Evolutionary conservation across 2,113 vertebrate genomes (phyloP).

Genomic region (Climacteris rufus): DNA sequence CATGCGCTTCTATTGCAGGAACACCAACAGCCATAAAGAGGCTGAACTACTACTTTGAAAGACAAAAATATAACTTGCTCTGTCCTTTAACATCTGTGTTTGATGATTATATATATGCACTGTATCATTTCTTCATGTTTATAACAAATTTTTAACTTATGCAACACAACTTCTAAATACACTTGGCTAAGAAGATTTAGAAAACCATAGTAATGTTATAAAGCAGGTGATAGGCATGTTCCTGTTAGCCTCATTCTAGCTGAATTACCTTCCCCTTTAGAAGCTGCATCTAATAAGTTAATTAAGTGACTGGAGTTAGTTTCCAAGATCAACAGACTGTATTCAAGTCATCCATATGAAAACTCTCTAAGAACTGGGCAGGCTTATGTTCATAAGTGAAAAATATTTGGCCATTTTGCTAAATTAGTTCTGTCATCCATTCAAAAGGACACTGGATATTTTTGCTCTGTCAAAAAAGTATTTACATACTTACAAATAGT

Average conservation of each 20-base stretch:
- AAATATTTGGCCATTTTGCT: conserved; percentile 3
- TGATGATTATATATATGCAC: neutral
- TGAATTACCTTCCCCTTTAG: conserved; percentile 30
- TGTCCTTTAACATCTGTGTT: neutral
- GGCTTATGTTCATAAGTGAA: neutral
- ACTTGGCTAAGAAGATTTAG: neutral
- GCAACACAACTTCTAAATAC: neutral
- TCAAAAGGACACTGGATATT: neutral
- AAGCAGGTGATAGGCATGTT: neutral
- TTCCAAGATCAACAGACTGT: conserved; percentile 46
- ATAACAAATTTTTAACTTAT: neutral
- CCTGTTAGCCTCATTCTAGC: neutral
- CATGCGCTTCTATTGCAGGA: neutral
- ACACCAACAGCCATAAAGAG: neutral
- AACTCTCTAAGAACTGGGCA: neutral
- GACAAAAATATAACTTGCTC: neutral
- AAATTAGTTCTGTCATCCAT: conserved; percentile 15
- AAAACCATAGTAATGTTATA: neutral
- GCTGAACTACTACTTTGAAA: neutral
- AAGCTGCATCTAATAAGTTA: conserved; percentile 37
- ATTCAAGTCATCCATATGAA: conserved; percentile 46
- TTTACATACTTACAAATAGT: neutral
- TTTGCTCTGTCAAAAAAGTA: conserved; percentile 5
- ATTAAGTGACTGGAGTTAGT: conserved; percentile 34
- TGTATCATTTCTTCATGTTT: neutral